phyloP scores from a whole-genome alignment of 2,888 invertebrate species.

The Volucella bombylans region DNA sequence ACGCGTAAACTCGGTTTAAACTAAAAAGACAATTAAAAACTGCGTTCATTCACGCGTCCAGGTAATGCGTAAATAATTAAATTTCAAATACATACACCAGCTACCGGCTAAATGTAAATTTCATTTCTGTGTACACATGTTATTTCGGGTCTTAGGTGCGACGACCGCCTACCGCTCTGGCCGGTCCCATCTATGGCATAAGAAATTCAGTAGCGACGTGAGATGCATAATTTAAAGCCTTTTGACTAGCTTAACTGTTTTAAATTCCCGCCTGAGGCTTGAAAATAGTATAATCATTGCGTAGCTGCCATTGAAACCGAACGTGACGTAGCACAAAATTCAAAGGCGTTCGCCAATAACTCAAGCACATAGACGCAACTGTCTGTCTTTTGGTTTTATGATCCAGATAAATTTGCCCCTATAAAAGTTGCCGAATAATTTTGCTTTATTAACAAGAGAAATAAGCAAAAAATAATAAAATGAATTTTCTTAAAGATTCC shows the following conservation, averaged over 20 bases:
- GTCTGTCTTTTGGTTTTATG: constrained; percentile 17
- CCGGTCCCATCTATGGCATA: constrained; percentile 22
- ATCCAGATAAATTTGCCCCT: constrained; percentile 5
- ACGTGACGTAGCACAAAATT: constrained; percentile 28
- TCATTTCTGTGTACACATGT: constrained; percentile 30
- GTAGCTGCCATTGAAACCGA: neutral
- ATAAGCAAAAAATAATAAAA: neutral
- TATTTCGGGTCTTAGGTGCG: constrained; percentile 24
- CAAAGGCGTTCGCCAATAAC: neutral
- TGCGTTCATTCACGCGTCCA: neutral
- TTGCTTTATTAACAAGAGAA: neutral
- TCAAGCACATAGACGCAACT: constrained; percentile 9
- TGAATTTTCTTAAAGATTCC: neutral
- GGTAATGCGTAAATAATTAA: constrained; percentile 2
- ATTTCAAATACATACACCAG: neutral
- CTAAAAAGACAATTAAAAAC: neutral
- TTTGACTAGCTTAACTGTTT: constrained; percentile 33
- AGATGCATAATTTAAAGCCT: constrained; percentile 28
- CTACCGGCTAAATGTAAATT: constrained; percentile 21
- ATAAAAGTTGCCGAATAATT: neutral
- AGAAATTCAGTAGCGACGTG: constrained; percentile 7
- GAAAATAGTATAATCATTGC: neutral
- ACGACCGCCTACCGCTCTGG: constrained; percentile 32
- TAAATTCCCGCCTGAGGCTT: constrained; percentile 4
- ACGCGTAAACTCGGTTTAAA: neutral